Evolutionary conservation across 1,140 invertebrate genomes (phyloP), one percentile per base, ranked within the genome.

Genomic region (Latrodectus geometricus): DNA sequence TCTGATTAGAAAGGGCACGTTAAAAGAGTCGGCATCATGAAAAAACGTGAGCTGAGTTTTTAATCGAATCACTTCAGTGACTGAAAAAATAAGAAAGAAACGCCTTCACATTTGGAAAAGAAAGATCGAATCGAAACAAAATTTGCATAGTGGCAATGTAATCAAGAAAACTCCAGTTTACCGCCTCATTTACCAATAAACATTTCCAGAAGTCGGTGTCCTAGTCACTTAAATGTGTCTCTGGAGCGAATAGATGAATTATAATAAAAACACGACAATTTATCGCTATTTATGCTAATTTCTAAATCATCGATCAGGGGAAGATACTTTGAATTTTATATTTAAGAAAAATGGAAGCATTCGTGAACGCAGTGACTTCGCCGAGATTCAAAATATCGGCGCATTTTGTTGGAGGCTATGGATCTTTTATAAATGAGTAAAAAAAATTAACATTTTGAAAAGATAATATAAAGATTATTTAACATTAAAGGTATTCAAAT

Each of bases 221-320:
- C 21, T 56, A 54, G 23, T 75, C 35, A 9, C 54, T 54, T 61
- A 21, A 20, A 9, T 76, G n/a, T 56, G 11, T 11, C 21, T 56
- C 74, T 23, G 12, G 50, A 23, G 23, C n/a, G 74, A 61, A 23
- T n/a, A 78, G 35, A 35, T 35, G 35, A 66, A 21, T 23, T 15
- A 49, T 66, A 68, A 11, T 17, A 66, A 68, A 74, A 78, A 68
- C 76, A 52, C 56, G 35, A 68, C 76, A 78, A 78, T 78, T 78
- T 78, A 78, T 78, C 76, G 76, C 76, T 61, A 78, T 61, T 78
- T 78, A 78, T 78, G 76, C 76, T 78, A 78, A 78, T 66, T 78
- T 78, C 61, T 68, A 49, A 78, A 78, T 56, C 35, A 78, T 78
- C 56, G 35, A 35, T 35, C 35, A 35, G 35, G 1, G 35, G 35